Evolutionary conservation across 53 echinoderm and acorn worm genomes (phyloP), one percentile per base, ranked within the genome.

Genomic region (Antedon mediterranea): DNA sequence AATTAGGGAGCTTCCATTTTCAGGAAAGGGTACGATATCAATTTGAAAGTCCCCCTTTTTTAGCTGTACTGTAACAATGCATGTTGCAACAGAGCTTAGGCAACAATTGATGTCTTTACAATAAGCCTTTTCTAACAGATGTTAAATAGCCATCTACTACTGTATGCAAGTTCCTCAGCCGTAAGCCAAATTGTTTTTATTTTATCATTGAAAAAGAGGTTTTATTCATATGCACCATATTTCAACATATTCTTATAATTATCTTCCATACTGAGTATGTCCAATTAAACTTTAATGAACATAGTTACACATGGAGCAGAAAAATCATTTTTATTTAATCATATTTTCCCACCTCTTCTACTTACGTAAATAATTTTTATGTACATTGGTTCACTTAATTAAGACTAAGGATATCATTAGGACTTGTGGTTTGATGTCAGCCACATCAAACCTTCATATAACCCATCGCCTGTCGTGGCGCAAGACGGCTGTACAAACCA

Each of bases 401-500:
- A 33, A 85, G 75, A 85, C 79, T 32, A 34, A 31, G 28, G 79
- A 34, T 26, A 73, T 34, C 77, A 86, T 93, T 91, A 98, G 71
- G 93, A 86, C 85, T 98, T 98, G 82, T 90, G 87, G 31, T 98
- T 97, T 31, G 92, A 86, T 11, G 85, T 88, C 3, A 98, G 79
- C 98, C 98, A 98, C 43, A 90, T 93, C 11, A 98, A 83, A 7
- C 98, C 98, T 73, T 98, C 98, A 41, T 82, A 82, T 7, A 98
- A 81, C 15, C 92, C 98, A 78, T 98, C 98, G 29, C 98, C 98
- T 30, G 98, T 90, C 32, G 98, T 98, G 37, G 98, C 98, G 74
- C 98, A 98, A 4, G 98, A 93, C 5, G 98, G 98, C 77, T 98
- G 98, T 41, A 98, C 98, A 77, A 84, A 98, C 98, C 92, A 93